Evolutionary conservation across 2,797 vertebrate genomes (phyloP).

Genomic region (Pangasius djambal): DNA sequence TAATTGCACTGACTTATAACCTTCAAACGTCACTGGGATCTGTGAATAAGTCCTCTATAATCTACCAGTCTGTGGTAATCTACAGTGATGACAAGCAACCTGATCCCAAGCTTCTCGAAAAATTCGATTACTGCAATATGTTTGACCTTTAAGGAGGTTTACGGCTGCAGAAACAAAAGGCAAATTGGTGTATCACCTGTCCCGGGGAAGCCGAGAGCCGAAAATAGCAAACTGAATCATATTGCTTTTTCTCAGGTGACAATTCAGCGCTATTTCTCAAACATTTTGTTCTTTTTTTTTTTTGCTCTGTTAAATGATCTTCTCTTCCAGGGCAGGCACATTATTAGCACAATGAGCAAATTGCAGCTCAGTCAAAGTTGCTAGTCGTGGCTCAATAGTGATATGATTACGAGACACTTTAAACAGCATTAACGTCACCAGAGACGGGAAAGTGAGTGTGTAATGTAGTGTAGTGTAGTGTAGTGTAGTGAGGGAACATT

Average conservation of each 20-base stretch:
- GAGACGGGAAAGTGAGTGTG: not conserved
- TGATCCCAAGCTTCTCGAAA: not conserved
- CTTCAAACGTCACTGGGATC: not conserved
- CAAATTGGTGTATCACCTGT: not conserved
- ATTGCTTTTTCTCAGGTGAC: not conserved
- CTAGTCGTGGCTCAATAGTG: conserved; percentile 9
- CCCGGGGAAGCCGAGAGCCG: not conserved
- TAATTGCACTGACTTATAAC: not conserved
- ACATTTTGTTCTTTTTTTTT: not conserved
- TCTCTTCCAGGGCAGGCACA: not conserved
- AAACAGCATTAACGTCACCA: conserved; percentile 21
- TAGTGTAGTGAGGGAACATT: not conserved
- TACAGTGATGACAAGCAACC: not conserved
- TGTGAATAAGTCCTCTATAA: not conserved
- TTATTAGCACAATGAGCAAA: conserved; percentile 35
- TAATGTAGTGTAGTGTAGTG: not conserved
- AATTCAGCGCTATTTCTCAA: not conserved
- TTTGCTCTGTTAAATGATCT: not conserved
- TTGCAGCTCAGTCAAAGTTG: conserved; percentile 37
- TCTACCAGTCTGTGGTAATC: not conserved
- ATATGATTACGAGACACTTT: conserved; percentile 22
- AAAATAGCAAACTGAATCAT: conserved; percentile 2
- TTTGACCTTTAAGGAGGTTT: not conserved
- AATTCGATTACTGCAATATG: not conserved
- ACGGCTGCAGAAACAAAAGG: not conserved